phyloP scores from a whole-genome alignment of 2,113 vertebrate species.

The Laticauda laticaudata region DNA sequence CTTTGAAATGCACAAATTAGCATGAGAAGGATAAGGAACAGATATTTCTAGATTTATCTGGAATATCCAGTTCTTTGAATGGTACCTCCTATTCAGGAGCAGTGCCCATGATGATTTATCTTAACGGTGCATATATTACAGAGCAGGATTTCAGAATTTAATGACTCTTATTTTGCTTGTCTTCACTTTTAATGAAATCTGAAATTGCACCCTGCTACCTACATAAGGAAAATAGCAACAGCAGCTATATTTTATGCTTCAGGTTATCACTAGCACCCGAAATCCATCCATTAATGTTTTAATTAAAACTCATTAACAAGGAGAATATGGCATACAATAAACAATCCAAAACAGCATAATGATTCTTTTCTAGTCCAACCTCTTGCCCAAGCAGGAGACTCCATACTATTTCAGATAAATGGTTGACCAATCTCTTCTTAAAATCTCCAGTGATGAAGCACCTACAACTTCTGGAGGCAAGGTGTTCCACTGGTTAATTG shows the following conservation, averaged over 20 bases:
- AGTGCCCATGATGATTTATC: not conserved
- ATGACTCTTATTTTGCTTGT: too few relatives aligned
- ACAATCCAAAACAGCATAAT: not conserved
- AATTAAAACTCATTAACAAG: not conserved
- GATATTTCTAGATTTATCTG: not conserved
- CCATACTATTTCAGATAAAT: not conserved
- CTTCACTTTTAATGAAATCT: not conserved
- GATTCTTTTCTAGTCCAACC: not conserved
- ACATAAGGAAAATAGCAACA: not conserved
- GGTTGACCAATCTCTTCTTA: not conserved
- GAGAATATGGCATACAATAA: not conserved
- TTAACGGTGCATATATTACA: too few relatives aligned
- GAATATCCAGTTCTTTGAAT: not conserved
- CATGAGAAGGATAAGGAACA: not conserved
- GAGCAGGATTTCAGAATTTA: not conserved
- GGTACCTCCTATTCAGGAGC: not conserved
- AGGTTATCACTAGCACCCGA: not conserved
- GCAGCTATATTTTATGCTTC: not conserved
- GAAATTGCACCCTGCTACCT: not conserved
- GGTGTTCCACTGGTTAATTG: too few relatives aligned
- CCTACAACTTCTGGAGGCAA: too few relatives aligned
- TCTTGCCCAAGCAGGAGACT: not conserved
- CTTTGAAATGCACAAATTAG: not conserved
- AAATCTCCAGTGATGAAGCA: not conserved
- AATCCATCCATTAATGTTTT: slow-evolving; percentile 2